Conservation (phyloP, 1,140 invertebrate species). For the Drosophila bipectinata region DNA sequence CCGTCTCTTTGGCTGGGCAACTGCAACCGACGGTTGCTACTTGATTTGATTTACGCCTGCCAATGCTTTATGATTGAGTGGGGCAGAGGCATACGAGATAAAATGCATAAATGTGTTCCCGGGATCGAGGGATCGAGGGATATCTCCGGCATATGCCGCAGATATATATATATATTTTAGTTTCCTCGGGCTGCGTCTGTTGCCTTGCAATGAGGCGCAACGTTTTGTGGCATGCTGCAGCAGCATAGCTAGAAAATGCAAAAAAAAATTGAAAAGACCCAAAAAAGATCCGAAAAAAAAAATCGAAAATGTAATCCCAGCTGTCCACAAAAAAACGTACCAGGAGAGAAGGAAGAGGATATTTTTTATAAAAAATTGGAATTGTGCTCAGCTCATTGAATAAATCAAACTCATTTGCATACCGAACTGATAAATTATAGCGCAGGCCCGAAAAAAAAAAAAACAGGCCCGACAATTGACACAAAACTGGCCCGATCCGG, state of each 20-base stretch:
- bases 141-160: constrained; percentile 56
- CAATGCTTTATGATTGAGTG: constrained; percentile 82
- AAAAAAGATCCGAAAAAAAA: constrained; percentile 6
- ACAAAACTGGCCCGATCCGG: constrained; percentile 50
- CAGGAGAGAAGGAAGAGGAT: too few relatives aligned
- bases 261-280: constrained; percentile 13
- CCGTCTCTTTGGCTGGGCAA: constrained; percentile 2
- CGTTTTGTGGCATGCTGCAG: constrained; percentile 72
- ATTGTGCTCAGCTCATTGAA: constrained; percentile 80
- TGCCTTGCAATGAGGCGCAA: constrained; percentile 83
- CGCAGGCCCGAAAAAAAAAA: constrained; percentile 4
- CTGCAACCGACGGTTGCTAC: constrained; percentile 58
- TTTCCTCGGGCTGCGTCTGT: constrained; percentile 70
- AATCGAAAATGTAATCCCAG: constrained; percentile 44
- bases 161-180: constrained; percentile 53
- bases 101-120: constrained; percentile 63
- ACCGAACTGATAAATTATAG: constrained; percentile 81
- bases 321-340: constrained; percentile 38
- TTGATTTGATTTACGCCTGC: constrained; percentile 83
- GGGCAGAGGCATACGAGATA: constrained; percentile 40
- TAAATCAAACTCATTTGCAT: constrained; percentile 83
- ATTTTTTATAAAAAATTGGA: constrained; percentile 17
- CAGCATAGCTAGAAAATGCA: constrained; percentile 48
- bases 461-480: constrained; percentile 60
- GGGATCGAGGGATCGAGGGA: constrained; percentile 3